Evolutionary conservation across 30 jellyfish, hydroid and myxozoan genomes (phyloP).

Genomic region (Nemopilema nomurai): DNA sequence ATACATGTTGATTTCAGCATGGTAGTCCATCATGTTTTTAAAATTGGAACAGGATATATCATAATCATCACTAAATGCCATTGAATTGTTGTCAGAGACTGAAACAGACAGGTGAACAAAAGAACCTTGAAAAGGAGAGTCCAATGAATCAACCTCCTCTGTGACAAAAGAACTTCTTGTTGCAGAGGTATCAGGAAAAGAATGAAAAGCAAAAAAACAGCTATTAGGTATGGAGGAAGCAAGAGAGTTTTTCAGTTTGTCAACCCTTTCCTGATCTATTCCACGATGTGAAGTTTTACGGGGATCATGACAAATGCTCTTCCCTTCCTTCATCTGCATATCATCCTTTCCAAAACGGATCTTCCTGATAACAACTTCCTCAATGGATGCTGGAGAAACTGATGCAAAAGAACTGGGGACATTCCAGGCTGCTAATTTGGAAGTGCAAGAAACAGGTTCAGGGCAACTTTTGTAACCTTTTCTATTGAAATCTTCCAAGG

Average conservation of each 20-base stretch:
- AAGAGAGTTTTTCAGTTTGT: conserved; percentile 11
- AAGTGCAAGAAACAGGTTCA: conserved; percentile 25
- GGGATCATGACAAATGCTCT: conserved; percentile 27
- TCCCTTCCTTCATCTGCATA: not conserved
- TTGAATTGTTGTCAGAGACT: conserved; percentile 7
- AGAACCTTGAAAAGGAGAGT: conserved; percentile 26
- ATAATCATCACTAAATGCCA: conserved; percentile 35
- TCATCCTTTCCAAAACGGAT: conserved; percentile 29
- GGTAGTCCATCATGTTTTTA: conserved; percentile 37
- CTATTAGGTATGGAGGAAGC: conserved; percentile 31
- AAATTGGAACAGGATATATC: conserved; percentile 28
- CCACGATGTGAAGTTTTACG: conserved; percentile 4
- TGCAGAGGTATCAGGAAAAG: conserved; percentile 20
- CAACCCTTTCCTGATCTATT: conserved; percentile 14
- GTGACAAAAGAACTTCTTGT: conserved; percentile 1
- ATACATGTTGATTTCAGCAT: not conserved
- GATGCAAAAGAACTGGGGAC: conserved; percentile 34
- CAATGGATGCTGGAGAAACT: conserved; percentile 31
- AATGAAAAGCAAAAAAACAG: conserved; percentile 41
- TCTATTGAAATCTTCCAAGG: conserved; percentile 48
- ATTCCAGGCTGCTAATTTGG: conserved; percentile 54
- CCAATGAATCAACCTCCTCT: conserved; percentile 13
- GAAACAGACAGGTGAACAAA: conserved; percentile 26
- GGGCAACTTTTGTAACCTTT: conserved; percentile 28
- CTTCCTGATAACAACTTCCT: conserved; percentile 21